Conservation (phyloP, 2,113 vertebrate species). For the Illadopsis cleaveri region DNA sequence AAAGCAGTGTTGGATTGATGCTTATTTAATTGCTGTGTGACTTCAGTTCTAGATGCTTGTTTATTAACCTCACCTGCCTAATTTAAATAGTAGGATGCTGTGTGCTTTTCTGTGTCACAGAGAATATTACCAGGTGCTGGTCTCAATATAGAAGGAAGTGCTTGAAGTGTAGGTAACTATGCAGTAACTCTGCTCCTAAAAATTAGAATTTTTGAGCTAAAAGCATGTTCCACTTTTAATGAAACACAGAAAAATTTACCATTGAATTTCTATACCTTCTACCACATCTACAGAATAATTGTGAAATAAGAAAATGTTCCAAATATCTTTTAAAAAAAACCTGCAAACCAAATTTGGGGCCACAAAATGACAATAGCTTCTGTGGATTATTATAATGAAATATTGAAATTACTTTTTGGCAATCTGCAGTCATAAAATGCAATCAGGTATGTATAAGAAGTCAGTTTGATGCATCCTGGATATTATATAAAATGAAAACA, state of each 20-base stretch:
- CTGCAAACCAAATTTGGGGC: background rate
- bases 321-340: background rate
- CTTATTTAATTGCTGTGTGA: conserved; percentile 9
- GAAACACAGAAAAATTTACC: background rate
- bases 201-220: background rate
- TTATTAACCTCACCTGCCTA: background rate
- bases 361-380: background rate
- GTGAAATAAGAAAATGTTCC: background rate
- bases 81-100: background rate
- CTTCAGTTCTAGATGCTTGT: background rate
- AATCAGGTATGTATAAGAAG: background rate
- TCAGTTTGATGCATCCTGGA: background rate
- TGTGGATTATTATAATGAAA: background rate
- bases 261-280: background rate
- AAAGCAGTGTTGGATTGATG: background rate
- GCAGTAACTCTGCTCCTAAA: background rate
- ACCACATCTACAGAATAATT: background rate
- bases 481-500: background rate
- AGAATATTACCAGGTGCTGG: background rate
- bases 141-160: background rate
- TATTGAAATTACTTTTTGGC: background rate
- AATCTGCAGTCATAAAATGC: background rate
- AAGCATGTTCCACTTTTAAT: background rate
- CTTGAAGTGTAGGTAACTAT: background rate
- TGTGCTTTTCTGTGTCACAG: background rate